Percentiles rank a stretch among this genome's conserved stretches.
These are phyloP conservation scores for Gambusia holbrooki DNA, from an alignment of 2,113 vertebrate species.

Conservation along the genomic window DNA sequence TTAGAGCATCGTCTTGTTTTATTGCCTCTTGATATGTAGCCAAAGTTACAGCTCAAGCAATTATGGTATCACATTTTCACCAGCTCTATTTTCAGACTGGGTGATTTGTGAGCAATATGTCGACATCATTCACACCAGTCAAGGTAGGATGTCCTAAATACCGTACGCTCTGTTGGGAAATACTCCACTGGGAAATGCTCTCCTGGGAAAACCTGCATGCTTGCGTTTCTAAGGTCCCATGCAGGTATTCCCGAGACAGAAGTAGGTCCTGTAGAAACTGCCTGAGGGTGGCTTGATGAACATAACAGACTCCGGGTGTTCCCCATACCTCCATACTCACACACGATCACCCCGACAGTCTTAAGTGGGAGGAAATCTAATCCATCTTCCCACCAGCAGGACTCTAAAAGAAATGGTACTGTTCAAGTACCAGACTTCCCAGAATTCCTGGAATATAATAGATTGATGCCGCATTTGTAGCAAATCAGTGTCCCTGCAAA, in stretches of 20 bases:
- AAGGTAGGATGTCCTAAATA: neutral
- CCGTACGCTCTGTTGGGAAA: neutral
- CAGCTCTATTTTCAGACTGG: neutral
- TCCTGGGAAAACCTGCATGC: neutral
- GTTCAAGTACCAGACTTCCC: neutral
- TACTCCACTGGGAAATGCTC: neutral
- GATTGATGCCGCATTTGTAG: neutral
- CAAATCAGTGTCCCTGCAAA: too few species aligned
- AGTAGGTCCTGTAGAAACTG: neutral
- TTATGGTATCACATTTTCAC: neutral
- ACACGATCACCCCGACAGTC: neutral
- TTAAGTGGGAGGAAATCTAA: neutral
- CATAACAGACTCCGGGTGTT: neutral
- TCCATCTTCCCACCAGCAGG: neutral
- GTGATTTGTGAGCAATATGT: neutral
- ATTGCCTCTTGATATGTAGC: neutral
- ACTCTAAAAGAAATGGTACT: neutral
- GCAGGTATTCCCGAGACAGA: neutral
- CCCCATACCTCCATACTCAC: neutral
- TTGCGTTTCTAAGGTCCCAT: neutral
- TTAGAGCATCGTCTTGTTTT: neutral
- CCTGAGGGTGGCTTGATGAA: neutral
- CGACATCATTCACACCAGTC: neutral
- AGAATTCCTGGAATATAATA: too few species aligned
- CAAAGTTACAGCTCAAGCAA: neutral